Conservation (phyloP, 1,140 invertebrate species). For the Diabrotica undecimpunctata region DNA sequence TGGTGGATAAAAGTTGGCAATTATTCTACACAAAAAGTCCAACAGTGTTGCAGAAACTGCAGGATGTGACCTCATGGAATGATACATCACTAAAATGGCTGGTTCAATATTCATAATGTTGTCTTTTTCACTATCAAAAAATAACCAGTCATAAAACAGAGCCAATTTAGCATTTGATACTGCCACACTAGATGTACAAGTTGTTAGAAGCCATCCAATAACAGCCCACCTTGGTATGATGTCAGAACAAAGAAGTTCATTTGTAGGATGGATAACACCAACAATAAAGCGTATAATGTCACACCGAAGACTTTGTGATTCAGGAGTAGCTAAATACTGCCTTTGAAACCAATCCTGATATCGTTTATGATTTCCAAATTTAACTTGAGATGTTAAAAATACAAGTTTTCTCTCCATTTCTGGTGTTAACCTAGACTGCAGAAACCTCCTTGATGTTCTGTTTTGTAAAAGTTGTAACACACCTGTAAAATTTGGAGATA, state of each 20-base stretch:
- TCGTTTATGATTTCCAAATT: slow-evolving; percentile 95
- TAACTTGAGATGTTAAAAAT: slow-evolving; percentile 87
- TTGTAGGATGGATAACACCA: slow-evolving; percentile 95
- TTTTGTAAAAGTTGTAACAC: slow-evolving; percentile 83
- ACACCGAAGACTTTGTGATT: slow-evolving; percentile 90
- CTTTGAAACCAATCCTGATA: slow-evolving; percentile 99
- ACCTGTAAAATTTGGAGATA: slow-evolving; percentile 82
- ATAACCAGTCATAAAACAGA: slow-evolving; percentile 96
- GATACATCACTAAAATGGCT: slow-evolving; percentile 97
- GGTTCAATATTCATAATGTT: slow-evolving; percentile 99
- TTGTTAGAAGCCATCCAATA: slow-evolving; percentile 95
- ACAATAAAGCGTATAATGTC: slow-evolving; percentile 98
- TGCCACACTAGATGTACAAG: slow-evolving; percentile 90
- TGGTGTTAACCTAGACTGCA: slow-evolving; percentile 88
- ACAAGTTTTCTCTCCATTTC: slow-evolving; percentile 96
- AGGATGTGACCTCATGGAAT: slow-evolving; percentile 94
- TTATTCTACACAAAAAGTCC: slow-evolving; percentile 95
- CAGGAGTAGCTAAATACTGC: slow-evolving; percentile 94
- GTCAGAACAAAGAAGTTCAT: slow-evolving; percentile 95
- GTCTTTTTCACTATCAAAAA: slow-evolving; percentile 92
- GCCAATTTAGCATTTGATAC: slow-evolving; percentile 94
- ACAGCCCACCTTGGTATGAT: slow-evolving; percentile 98
- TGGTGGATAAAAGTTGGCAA: slow-evolving; percentile 87
- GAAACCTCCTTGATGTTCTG: slow-evolving; percentile 85
- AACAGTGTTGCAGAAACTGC: slow-evolving; percentile 90